Percentiles rank a stretch among this genome's conserved stretches.
phyloP scores from a whole-genome alignment of 2,888 invertebrate species.

The Stenchaetothrips biformis region DNA sequence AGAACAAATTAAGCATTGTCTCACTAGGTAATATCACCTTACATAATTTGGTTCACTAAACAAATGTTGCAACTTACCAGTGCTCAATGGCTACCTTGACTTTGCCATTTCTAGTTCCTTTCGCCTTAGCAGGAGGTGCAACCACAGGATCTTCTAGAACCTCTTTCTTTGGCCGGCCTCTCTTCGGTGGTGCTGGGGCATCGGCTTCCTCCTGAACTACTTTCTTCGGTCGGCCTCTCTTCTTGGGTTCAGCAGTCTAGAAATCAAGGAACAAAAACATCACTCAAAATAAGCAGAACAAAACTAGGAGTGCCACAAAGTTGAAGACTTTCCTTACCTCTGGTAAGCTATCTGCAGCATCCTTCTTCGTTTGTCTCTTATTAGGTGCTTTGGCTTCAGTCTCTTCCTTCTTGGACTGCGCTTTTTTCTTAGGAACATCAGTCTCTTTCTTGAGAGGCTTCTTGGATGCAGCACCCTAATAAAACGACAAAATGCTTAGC shows the following conservation, averaged over 20 bases:
- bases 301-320: background rate
- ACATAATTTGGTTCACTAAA: background rate
- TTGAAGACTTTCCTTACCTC: background rate
- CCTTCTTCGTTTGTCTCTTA: background rate
- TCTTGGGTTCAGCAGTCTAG: background rate
- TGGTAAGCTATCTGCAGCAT: background rate
- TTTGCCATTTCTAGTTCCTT: background rate
- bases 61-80: background rate
- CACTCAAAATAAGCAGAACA: no score
- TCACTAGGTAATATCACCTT: background rate
- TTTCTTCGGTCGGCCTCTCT: conserved; percentile 1
- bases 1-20: background rate
- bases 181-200: background rate
- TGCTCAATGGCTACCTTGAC: background rate
- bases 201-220: background rate
- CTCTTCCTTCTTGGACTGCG: background rate
- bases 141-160: no score
- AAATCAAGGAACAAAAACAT: no score
- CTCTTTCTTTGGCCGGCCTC: background rate
- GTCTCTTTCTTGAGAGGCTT: background rate
- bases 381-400: background rate
- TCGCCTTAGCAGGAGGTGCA: no score
- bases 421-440: background rate
- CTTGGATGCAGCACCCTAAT: background rate
- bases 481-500: background rate